Base-by-base conservation (phyloP, 2,113 vertebrate genomes). In the Alligator sinensis region DNA sequence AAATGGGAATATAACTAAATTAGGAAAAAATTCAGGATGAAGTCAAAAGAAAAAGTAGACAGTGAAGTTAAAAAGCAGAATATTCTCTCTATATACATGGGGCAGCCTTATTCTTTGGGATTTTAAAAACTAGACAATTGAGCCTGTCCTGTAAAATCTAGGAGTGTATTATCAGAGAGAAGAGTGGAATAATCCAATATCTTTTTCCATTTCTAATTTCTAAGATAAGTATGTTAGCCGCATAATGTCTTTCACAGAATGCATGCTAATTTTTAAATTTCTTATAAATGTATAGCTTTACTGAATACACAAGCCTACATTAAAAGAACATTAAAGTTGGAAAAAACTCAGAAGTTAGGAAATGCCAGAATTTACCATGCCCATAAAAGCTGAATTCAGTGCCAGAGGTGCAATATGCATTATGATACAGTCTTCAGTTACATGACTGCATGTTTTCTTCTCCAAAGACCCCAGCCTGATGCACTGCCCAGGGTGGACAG, bases 301-400 rank as follows among this genome's bases (percentile, higher is more conserved):
- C 28, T 84, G 47, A 59, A 62, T 34, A 62, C 54, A 14, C 27
- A 64, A 64, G 28, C 6, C 27, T 8, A 58, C 3, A 4, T 70
- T 61, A 30, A 62, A 81, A 84, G 64, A 11, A 0, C 1, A 59
- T 16, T 59, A 12, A 34, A 8, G 0, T 22, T 84, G 21, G 15
- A 92, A 94, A 91, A 84, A 86, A 9, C 4, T 92, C 60, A 87
- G 59, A 93, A 92, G 88, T 16, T 25, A 86, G 80, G 21, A 55
- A 75, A 58, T 19, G 9, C 21, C 87, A 7, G 84, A 84, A 15
- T 68, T 0, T 0, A 38, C 54, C 82, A 66, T 30, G 7, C 9
- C 85, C 19, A 83, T 83, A 1, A 15, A 27, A 25, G 22, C 47
- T 88, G 62, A 88, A 10, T 80, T 92, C 57, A 68, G 76, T 88